Base-by-base conservation (phyloP, 2,113 vertebrate species). In the Xyrauchen texanus region DNA sequence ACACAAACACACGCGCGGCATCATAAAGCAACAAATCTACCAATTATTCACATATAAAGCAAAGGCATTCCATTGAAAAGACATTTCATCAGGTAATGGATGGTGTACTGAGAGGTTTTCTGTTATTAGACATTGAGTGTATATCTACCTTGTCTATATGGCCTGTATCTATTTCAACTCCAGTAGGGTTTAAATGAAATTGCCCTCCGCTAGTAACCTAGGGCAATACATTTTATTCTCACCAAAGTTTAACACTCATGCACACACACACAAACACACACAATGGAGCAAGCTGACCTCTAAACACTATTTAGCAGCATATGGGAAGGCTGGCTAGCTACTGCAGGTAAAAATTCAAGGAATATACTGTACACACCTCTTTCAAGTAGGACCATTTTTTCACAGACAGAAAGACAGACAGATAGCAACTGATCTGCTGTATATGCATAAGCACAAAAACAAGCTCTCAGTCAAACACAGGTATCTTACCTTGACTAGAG, bases 1-100 rank as follows among this genome's bases (percentile, higher is more conserved):
- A 34, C 21, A 34, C 21, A 3, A 1, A 3, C 21, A 3, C 21
- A 34, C 21, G 21, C 21, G 13, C 64, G 8, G 4, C 6, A 49
- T 49, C 70, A 16, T 13, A 58, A 73, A 21, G 44, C n/a, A 73
- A 57, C 2, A n/a, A 49, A 57, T 58, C 57, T n/a, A 70, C 52
- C 52, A 73, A 61, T 73, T 73, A 61, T 73, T 13, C 34, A 71
- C 42, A 73, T 71, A 46, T 61, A 73, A 72, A 47, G 45, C 70
- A 15, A 61, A 13, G 10, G 49, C 70, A 58, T 61, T 61, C 45
- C 9, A 21, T 1, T 21, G 21, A 15, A 73, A 60, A 47, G 8
- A 47, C 42, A 73, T 71, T 58, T 71, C n/a, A 15, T n/a, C 8
- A 58, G 53, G 8, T 71, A 53, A 71, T 71, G 45, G 53, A 71